phyloP scores from a whole-genome alignment of 2,797 vertebrate genomes.

The Malacoraja senta region DNA sequence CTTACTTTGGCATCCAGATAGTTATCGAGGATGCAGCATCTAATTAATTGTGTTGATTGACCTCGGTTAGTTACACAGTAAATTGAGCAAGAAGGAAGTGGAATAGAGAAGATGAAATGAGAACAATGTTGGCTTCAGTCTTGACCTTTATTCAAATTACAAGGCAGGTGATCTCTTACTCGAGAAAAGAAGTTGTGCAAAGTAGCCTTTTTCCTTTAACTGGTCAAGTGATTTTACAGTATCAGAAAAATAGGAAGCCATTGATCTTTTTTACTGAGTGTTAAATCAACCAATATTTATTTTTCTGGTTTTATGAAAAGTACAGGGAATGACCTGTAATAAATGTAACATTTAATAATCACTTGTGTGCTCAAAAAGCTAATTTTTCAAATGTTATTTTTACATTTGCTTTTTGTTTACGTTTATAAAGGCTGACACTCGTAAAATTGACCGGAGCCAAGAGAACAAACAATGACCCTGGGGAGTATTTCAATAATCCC shows the following conservation, averaged over 20 bases:
- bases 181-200: slow-evolving; percentile 55
- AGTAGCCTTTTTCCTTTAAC: slow-evolving; percentile 45
- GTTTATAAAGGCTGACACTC: not conserved
- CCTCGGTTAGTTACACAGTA: slow-evolving; percentile 49
- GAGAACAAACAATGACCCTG: not conserved
- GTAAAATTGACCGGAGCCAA: not conserved
- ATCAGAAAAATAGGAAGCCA: slow-evolving; percentile 46
- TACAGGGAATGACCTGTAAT: not conserved
- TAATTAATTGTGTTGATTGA: slow-evolving; percentile 43
- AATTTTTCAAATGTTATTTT: not conserved
- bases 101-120: slow-evolving; percentile 50
- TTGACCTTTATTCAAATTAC: slow-evolving; percentile 54
- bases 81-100: slow-evolving; percentile 49
- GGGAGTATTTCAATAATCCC: not conserved
- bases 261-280: slow-evolving; percentile 40
- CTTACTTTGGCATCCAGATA: not conserved
- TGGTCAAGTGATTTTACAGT: not conserved
- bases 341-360: not conserved
- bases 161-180: slow-evolving; percentile 62
- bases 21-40: slow-evolving; percentile 9
- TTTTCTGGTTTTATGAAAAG: not conserved
- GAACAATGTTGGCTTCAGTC: slow-evolving; percentile 60
- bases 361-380: not conserved
- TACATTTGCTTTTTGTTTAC: not conserved
- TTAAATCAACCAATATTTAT: not conserved